These are phyloP conservation scores for Sussaba pulchella DNA, from an alignment of 2,888 invertebrate genomes.

Conservation along the genomic window DNA sequence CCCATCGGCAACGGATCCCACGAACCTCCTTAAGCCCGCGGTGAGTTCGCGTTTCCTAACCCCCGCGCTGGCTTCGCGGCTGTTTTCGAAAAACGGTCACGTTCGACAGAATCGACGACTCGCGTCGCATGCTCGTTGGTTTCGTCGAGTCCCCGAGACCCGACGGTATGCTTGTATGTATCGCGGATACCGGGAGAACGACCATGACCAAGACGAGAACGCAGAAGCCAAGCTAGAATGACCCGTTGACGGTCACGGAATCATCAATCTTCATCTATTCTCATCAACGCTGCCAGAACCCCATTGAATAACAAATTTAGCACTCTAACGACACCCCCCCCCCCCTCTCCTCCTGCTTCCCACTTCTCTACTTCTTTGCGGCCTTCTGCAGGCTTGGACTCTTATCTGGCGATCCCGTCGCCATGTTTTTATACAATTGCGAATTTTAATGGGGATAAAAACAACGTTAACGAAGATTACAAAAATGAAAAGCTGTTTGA, in stretches of 20 bases:
- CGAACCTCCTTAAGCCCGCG: conserved; percentile 56
- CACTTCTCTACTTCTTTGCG: too few relatives aligned
- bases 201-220: conserved; percentile 9
- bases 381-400: too few relatives aligned
- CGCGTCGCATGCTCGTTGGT: conserved; percentile 43
- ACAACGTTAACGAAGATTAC: too few relatives aligned
- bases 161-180: conserved; percentile 18
- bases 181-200: conserved; percentile 1
- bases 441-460: not conserved
- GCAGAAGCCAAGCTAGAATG: conserved; percentile 15
- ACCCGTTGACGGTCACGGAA: conserved; percentile 17
- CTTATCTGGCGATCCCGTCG: not conserved
- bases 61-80: conserved; percentile 22
- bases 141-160: conserved; percentile 32
- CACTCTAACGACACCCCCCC: not conserved
- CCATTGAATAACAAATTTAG: conserved; percentile 8
- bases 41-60: conserved; percentile 36
- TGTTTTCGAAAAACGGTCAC: conserved; percentile 70
- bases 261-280: conserved; percentile 26
- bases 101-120: conserved; percentile 67
- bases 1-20: conserved; percentile 47
- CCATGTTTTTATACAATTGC: not conserved
- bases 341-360: too few relatives aligned
- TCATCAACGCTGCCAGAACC: conserved; percentile 20
- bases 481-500: too few relatives aligned